A percentile compares a stretch with the other conserved stretches of the same genome.
Conservation (phyloP, 2,797 vertebrate species). For the Leptoclinus maculatus region DNA sequence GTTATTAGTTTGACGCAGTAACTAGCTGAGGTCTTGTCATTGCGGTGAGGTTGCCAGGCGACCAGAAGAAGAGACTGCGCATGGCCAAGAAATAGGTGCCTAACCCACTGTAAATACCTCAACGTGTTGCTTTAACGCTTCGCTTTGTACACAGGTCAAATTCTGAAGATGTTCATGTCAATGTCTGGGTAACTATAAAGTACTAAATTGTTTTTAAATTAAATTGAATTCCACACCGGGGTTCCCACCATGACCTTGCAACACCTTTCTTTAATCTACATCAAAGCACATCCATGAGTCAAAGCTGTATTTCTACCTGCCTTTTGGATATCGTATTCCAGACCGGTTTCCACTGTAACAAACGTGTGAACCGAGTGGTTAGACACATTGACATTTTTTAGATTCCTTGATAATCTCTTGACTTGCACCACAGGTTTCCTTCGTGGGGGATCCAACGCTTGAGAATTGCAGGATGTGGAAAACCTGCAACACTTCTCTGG, state of each 20-base stretch:
- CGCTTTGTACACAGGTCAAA: too few relatives aligned
- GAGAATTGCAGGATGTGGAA: neutral
- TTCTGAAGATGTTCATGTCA: too few relatives aligned
- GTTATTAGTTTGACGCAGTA: too few relatives aligned
- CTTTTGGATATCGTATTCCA: neutral
- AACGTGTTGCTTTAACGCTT: neutral
- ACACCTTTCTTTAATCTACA: neutral
- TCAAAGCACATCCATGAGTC: neutral
- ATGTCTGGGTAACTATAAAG: too few relatives aligned
- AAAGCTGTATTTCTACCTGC: neutral
- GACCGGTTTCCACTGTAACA: neutral
- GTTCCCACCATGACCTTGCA: neutral
- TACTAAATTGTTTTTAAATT: too few relatives aligned
- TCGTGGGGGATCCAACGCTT: neutral
- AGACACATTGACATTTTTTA: neutral
- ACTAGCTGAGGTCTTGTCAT: too few relatives aligned
- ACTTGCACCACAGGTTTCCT: neutral
- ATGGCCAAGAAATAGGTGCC: neutral
- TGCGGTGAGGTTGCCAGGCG: too few relatives aligned
- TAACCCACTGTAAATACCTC: neutral
- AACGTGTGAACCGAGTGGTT: neutral
- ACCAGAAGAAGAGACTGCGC: too few relatives aligned
- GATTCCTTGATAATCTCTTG: neutral
- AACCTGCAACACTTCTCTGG: constrained; percentile 5
- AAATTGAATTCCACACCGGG: too few relatives aligned